Conservation (phyloP, 1,140 invertebrate genomes). For the Parapsyche elsis region DNA sequence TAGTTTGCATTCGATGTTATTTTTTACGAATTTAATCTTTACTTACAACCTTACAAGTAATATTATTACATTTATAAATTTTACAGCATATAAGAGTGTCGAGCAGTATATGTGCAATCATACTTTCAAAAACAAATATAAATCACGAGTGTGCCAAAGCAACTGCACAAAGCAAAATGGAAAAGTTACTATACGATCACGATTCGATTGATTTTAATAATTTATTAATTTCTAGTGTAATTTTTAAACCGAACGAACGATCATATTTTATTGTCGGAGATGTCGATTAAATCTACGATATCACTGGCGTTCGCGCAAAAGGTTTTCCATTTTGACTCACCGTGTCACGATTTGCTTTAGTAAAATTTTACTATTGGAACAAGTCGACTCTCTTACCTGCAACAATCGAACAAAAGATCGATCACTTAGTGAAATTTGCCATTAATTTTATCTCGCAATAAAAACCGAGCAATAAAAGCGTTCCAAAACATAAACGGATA, state of each 20-base stretch:
- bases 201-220: conserved; percentile 7
- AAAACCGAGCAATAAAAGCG: not conserved
- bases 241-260: not conserved
- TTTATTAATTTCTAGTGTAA: too few relatives aligned
- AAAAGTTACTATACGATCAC: not conserved
- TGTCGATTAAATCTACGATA: not conserved
- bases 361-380: not conserved
- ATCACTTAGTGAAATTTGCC: conserved; percentile 12
- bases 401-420: conserved; percentile 28
- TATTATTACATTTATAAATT: too few relatives aligned
- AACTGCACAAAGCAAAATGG: not conserved
- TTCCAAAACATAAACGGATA: too few relatives aligned
- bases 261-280: not conserved
- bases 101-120: too few relatives aligned
- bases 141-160: too few relatives aligned
- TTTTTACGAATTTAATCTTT: too few relatives aligned
- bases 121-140: too few relatives aligned
- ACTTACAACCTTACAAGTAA: too few relatives aligned
- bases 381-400: conserved; percentile 14
- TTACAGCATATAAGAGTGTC: too few relatives aligned
- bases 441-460: conserved; percentile 2
- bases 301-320: not conserved
- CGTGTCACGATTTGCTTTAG: conserved; percentile 10
- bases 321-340: not conserved
- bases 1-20: too few relatives aligned